Evolutionary conservation across 2,113 vertebrate genomes (phyloP), one percentile per base, ranked within the genome.

Genomic region (Catharus minimus): DNA sequence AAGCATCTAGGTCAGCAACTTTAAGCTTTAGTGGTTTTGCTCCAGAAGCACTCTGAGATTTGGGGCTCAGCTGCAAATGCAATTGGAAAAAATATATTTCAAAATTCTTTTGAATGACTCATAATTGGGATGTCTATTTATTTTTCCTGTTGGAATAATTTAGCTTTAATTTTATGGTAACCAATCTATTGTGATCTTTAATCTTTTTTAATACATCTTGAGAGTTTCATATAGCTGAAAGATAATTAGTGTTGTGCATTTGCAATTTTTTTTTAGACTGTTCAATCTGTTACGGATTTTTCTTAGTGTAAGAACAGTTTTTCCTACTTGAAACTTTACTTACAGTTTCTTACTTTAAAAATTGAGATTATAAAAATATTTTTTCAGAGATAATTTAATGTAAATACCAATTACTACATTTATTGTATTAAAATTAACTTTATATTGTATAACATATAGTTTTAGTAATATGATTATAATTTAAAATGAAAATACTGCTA

Each of bases 301-400:
- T 96, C 43, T 66, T 61, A 75, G 61, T 78, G 66, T 67, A 84
- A 62, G 68, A 88, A 84, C 49, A 78, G 11, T 82, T 94, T 88
- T 66, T 72, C 28, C n/a, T 88, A 47, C 30, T 90, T 90, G 32
- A 90, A 90, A 20, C 9, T 88, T 92, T 46, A 78, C 64, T 65
- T 65, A 82, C 3, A 77, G 26, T 43, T 26, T 89, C 24, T 82
- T 58, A 28, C 73, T 83, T 89, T 86, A 38, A 57, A 93, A 82
- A 82, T 7, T 46, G 9, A 27, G 21, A 55, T 33, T 44, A 56
- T 60, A 58, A 84, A 86, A 38, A 66, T 26, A 15, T 46, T 5
- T 80, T 83, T 85, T 88, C 49, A 74, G 39, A 67, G 44, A 27
- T 46, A 3, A 3, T 77, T 85, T 88, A 7, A 26, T 36, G 10